Conservation (phyloP, 2,797 vertebrate genomes). For the Alfaro cultratus region DNA sequence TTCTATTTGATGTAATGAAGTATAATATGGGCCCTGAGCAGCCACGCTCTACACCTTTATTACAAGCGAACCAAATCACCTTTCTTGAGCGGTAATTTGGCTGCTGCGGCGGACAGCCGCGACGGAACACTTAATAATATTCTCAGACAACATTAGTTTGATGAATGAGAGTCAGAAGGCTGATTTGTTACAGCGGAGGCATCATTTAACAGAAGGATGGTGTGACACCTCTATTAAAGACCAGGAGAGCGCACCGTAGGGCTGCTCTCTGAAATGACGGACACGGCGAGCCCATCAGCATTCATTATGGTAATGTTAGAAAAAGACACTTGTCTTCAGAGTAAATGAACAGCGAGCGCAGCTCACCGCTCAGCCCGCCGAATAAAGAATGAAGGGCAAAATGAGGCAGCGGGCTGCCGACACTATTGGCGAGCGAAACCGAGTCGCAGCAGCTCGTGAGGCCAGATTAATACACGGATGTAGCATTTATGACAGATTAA, state of each 20-base stretch:
- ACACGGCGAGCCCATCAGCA: conserved; percentile 36
- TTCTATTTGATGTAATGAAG: conserved; percentile 31
- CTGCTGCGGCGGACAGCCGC: conserved; percentile 6
- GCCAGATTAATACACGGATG: conserved; percentile 14
- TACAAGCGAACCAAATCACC: conserved; percentile 25
- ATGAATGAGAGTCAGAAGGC: conserved; percentile 41
- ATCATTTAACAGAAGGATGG: conserved; percentile 41
- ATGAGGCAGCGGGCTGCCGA: conserved; percentile 21
- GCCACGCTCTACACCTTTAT: conserved; percentile 16
- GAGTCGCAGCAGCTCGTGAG: conserved; percentile 1
- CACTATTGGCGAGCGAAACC: conserved; percentile 14
- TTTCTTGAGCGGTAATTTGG: conserved; percentile 46
- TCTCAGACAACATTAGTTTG: conserved; percentile 46
- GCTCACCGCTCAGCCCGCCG: conserved; percentile 1
- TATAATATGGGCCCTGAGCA: conserved; percentile 17
- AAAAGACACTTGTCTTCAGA: conserved; percentile 31
- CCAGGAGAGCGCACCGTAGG: conserved; percentile 1
- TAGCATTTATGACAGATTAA: neutral
- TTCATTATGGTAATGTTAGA: conserved; percentile 40
- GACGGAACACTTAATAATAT: conserved; percentile 40
- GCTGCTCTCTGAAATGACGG: conserved; percentile 19
- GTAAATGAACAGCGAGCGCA: conserved; percentile 33
- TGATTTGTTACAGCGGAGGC: conserved; percentile 48
- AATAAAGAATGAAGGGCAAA: conserved; percentile 31
- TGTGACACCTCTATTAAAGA: conserved; percentile 44